Evolutionary conservation across 2,888 invertebrate species (phyloP).

Genomic region (Meteorus colon): DNA sequence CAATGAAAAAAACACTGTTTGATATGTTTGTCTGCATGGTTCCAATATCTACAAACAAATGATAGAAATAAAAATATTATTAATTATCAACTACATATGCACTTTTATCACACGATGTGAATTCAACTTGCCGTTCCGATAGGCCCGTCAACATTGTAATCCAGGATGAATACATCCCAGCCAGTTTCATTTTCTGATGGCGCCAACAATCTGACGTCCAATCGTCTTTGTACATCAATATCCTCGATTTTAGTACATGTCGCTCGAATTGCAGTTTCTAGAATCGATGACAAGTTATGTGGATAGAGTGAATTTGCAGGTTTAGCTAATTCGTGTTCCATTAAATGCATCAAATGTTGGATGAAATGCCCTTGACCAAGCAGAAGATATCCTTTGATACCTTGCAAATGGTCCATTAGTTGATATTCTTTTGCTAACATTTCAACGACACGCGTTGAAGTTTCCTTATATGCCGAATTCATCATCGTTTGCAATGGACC

Average conservation of each 20-base stretch:
- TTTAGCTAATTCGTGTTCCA: slow-evolving; percentile 91
- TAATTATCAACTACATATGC: background rate
- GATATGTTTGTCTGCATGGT: slow-evolving; percentile 84
- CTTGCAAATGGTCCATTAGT: slow-evolving; percentile 91
- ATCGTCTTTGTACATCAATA: slow-evolving; percentile 88
- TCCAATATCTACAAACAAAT: slow-evolving; percentile 75
- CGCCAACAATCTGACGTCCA: slow-evolving; percentile 86
- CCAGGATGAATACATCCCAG: slow-evolving; percentile 90
- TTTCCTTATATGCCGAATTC: slow-evolving; percentile 88
- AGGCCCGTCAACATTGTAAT: slow-evolving; percentile 91
- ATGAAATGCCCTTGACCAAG: slow-evolving; percentile 98
- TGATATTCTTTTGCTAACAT: slow-evolving; percentile 91
- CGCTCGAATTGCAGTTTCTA: slow-evolving; percentile 90
- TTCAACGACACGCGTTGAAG: slow-evolving; percentile 89
- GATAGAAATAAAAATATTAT: slow-evolving; percentile 9
- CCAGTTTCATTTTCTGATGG: slow-evolving; percentile 83
- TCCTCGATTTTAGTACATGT: slow-evolving; percentile 97
- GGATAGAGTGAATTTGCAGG: slow-evolving; percentile 89
- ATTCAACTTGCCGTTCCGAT: slow-evolving; percentile 83
- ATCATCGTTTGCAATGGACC: slow-evolving; percentile 87
- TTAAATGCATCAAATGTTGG: slow-evolving; percentile 91
- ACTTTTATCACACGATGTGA: slow-evolving; percentile 5
- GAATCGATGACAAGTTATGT: slow-evolving; percentile 89
- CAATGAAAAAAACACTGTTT: slow-evolving; percentile 88
- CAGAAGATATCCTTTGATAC: slow-evolving; percentile 91